Evolutionary conservation across 2,797 vertebrate genomes (phyloP).

Genomic region (Syngnathus acus): DNA sequence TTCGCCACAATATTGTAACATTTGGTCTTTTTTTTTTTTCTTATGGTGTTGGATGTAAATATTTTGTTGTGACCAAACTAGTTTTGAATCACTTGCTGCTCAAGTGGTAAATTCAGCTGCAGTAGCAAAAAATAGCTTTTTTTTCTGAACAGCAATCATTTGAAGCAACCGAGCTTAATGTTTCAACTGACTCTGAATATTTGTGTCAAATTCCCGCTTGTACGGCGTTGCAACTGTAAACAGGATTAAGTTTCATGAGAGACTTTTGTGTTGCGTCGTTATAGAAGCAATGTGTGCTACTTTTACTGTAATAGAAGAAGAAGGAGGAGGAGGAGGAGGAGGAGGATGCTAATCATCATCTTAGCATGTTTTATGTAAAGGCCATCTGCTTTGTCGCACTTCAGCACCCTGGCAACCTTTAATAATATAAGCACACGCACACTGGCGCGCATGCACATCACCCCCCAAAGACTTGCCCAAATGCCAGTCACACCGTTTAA

Average conservation of each 20-base stretch:
- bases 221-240: not conserved
- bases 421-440: slow-evolving; percentile 68
- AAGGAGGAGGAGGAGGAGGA: slow-evolving; percentile 52
- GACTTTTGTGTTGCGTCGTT: not conserved
- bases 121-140: too few species aligned
- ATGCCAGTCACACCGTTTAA: slow-evolving; percentile 63
- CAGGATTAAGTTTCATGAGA: not conserved
- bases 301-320: slow-evolving; percentile 33
- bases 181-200: too few species aligned
- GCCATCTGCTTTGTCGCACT: slow-evolving; percentile 75
- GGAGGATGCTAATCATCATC: slow-evolving; percentile 65
- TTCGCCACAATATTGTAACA: too few species aligned
- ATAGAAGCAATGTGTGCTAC: slow-evolving; percentile 24
- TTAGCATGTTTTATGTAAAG: slow-evolving; percentile 76
- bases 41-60: too few species aligned
- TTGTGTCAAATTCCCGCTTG: not conserved
- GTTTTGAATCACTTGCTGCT: too few species aligned
- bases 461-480: slow-evolving; percentile 57
- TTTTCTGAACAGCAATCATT: too few species aligned
- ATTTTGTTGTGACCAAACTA: too few species aligned
- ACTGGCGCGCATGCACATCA: not conserved
- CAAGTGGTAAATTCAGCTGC: too few species aligned
- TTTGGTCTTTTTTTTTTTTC: too few species aligned
- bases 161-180: too few species aligned
- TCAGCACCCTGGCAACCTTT: slow-evolving; percentile 73